Percentiles rank a stretch among this genome's conserved stretches.
Evolutionary conservation across 1,140 invertebrate genomes (phyloP).

Genomic region (Drosophila kepulauana): DNA sequence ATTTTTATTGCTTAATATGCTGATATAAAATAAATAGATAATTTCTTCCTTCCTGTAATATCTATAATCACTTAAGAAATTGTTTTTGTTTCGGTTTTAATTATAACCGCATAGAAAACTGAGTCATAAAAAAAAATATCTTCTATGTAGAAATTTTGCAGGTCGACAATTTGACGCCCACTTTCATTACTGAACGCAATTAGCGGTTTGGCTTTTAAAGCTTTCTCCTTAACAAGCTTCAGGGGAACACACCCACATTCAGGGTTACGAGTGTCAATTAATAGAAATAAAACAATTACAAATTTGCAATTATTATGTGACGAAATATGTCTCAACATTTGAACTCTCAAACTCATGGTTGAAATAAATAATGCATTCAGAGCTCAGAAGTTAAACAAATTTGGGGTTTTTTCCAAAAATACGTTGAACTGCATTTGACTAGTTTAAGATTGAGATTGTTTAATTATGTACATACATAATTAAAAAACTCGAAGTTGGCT

Average conservation of each 20-base stretch:
- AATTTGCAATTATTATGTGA: neutral
- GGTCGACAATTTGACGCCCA: constrained; percentile 49
- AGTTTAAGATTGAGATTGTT: neutral
- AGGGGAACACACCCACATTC: neutral
- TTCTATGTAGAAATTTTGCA: constrained; percentile 34
- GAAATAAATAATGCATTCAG: neutral
- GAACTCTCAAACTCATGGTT: neutral
- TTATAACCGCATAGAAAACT: neutral
- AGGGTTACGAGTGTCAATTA: neutral
- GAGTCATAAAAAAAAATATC: constrained; percentile 12
- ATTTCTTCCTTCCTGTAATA: no score
- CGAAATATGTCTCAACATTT: neutral
- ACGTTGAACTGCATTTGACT: neutral
- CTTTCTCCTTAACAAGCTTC: constrained; percentile 47
- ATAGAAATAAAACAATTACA: neutral
- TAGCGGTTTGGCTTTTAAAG: constrained; percentile 48
- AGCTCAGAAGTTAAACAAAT: neutral
- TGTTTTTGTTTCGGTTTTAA: no score
- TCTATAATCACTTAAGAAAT: no score
- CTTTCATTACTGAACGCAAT: constrained; percentile 46
- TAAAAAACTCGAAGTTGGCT: neutral
- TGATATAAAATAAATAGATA: no score
- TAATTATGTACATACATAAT: neutral
- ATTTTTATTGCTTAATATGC: neutral
- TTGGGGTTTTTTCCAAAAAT: no score